Base-by-base conservation (phyloP, 2,113 vertebrate genomes). In the Acrocephalus arundinaceus region DNA sequence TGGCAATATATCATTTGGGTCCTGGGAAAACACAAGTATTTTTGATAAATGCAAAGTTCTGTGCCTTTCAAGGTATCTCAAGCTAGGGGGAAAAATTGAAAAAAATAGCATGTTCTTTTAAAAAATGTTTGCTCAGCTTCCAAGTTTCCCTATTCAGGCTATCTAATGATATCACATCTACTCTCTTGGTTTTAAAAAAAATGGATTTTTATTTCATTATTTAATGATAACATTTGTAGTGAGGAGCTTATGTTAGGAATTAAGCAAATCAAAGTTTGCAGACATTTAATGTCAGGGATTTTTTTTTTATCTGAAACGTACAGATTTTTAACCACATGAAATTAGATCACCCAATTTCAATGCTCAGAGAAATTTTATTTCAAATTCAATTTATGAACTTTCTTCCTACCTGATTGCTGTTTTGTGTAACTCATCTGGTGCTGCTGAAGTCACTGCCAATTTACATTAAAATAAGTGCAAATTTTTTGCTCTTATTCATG, bases 51-150 rank as follows among this genome's bases (percentile, higher is more conserved):
- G 20, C 11, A 15, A 49, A 28, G 20, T 62, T 94, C 19, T 22
- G 6, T 78, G 31, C 48, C 46, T 89, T 88, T 91, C 49, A 84
- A 70, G 27, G 7, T 87, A 55, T 84, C 59, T 84, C 48, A 86
- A 54, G 13, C 14, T 37, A 22, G 23, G 21, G 15, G 3, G 0
- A 0, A 41, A 54, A 54, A 45, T 20, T 52, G n/a, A 73, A 74
- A 37, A 54, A 76, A 74, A 39, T 35, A 58, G 7, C 15, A 4
- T 74, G 51, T 67, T 73, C 51, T 49, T 87, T 91, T 90, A 28
- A 4, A n/a, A 94, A 93, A 37, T 45, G 15, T 90, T 77, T 88
- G 7, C 17, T 92, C 15, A 85, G 15, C 30, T 91, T 93, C 72
- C 41, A 78, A 37, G 41, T 82, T 82, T 79, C n/a, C 19, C n/a